These are phyloP conservation scores for Coreius guichenoti DNA, from an alignment of 2,797 vertebrate genomes.

Conservation along the genomic window DNA sequence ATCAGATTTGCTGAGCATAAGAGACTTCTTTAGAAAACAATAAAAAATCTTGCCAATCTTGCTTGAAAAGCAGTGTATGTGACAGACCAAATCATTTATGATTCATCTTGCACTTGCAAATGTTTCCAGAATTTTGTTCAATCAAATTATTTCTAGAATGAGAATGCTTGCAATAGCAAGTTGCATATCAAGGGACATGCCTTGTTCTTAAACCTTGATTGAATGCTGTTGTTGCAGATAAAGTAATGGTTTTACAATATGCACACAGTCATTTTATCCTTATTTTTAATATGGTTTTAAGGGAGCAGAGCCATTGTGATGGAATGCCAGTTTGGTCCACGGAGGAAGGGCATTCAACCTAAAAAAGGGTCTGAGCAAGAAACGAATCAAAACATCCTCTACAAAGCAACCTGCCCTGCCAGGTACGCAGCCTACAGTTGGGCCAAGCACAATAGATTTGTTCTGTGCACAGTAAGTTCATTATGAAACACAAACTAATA, in stretches of 20 bases:
- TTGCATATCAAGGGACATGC: not conserved
- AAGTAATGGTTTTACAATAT: not conserved
- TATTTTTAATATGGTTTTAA: slow-evolving; percentile 56
- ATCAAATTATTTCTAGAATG: not conserved
- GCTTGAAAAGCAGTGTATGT: not conserved
- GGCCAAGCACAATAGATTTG: not conserved
- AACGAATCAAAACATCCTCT: slow-evolving; percentile 69
- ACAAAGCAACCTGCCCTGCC: slow-evolving; percentile 87
- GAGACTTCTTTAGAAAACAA: not conserved
- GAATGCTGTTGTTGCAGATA: not conserved
- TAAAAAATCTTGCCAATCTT: too few species aligned
- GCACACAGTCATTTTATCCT: not conserved
- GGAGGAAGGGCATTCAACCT: slow-evolving; percentile 84
- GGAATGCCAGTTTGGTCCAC: slow-evolving; percentile 87
- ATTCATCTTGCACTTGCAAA: not conserved
- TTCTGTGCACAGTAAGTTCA: not conserved
- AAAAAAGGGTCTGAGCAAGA: slow-evolving; percentile 80
- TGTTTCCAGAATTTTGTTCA: not conserved
- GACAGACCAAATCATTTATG: not conserved
- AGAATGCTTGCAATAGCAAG: not conserved
- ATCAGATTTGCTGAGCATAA: not conserved
- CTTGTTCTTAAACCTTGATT: not conserved
- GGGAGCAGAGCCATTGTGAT: slow-evolving; percentile 88
- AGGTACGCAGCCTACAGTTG: slow-evolving; percentile 70
- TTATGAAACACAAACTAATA: not conserved